These are phyloP conservation scores for Zaprionus lineosus DNA, from an alignment of 2,888 invertebrate species.

Conservation along the genomic window DNA sequence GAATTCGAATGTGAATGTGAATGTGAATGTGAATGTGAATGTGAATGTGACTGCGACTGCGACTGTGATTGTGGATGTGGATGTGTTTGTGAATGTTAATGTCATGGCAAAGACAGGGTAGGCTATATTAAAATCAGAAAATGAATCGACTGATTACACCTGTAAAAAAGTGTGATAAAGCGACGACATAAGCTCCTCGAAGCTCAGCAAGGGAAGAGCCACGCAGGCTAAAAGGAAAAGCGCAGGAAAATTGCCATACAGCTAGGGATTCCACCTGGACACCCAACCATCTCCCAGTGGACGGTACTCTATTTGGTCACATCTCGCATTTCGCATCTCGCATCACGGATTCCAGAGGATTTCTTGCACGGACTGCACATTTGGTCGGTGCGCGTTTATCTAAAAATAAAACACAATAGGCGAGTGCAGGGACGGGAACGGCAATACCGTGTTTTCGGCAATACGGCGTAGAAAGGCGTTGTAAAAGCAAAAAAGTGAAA, in stretches of 20 bases:
- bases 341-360: no score
- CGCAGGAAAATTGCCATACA: constrained; percentile 13
- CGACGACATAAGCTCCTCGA: constrained; percentile 26
- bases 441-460: constrained; percentile 45
- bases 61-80: constrained; percentile 30
- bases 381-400: no score
- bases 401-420: constrained; percentile 45
- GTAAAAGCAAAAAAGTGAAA: constrained; percentile 12
- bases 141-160: constrained; percentile 32
- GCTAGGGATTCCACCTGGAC: constrained; percentile 19
- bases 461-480: constrained; percentile 36
- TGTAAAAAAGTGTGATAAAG: constrained; percentile 13
- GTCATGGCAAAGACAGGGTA: constrained; percentile 26
- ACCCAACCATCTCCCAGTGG: constrained; percentile 12
- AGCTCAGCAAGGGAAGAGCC: constrained; percentile 11
- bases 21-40: constrained; percentile 33
- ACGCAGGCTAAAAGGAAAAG: constrained; percentile 28
- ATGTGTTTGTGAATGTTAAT: constrained; percentile 29
- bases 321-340: no score
- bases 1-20: constrained; percentile 41
- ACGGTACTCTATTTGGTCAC: constrained; percentile 23
- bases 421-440: constrained; percentile 32
- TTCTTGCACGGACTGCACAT: no score
- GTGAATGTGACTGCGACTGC: constrained; percentile 38
- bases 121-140: constrained; percentile 26